Conservation (phyloP, 1,140 invertebrate genomes). For the Drosophila subpulchrella region DNA sequence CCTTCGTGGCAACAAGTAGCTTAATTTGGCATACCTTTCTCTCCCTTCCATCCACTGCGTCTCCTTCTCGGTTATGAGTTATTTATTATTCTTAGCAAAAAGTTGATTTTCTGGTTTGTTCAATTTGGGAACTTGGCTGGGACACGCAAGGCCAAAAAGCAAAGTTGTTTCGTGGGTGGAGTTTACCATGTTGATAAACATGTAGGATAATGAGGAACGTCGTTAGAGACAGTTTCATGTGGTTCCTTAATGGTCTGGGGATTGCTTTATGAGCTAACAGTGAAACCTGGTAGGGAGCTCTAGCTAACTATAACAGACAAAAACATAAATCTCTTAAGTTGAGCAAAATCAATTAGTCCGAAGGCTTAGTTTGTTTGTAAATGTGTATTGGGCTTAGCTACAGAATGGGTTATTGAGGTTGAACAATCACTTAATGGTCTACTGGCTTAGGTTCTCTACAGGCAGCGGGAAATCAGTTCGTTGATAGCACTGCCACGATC, state of each 20-base stretch:
- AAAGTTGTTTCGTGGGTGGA: constrained; percentile 44
- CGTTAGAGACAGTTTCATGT: constrained; percentile 70
- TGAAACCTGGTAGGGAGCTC: background rate
- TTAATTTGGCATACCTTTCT: constrained; percentile 3
- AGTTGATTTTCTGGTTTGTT: constrained; percentile 52
- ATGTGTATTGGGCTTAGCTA: constrained; percentile 38
- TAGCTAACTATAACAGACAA: too few species aligned
- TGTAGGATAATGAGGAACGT: constrained; percentile 69
- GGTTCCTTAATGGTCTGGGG: constrained; percentile 61
- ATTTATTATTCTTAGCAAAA: constrained; percentile 68
- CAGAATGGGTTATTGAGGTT: constrained; percentile 42
- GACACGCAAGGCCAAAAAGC: constrained; percentile 60
- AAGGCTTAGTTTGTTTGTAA: background rate
- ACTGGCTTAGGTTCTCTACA: constrained; percentile 64
- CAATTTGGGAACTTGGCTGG: constrained; percentile 52
- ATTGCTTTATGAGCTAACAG: constrained; percentile 44
- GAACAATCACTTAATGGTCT: constrained; percentile 41
- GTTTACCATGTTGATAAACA: constrained; percentile 44
- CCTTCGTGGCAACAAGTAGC: constrained; percentile 37
- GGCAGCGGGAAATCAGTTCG: constrained; percentile 73
- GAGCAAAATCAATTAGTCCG: background rate
- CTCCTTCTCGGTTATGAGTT: constrained; percentile 58
- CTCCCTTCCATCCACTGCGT: background rate
- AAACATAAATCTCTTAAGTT: too few species aligned
- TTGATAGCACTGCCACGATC: constrained; percentile 74